A percentile compares a stretch with the other conserved stretches of the same genome.
Evolutionary conservation across 2,888 invertebrate species (phyloP).

Genomic region (Lithophane leautieri): DNA sequence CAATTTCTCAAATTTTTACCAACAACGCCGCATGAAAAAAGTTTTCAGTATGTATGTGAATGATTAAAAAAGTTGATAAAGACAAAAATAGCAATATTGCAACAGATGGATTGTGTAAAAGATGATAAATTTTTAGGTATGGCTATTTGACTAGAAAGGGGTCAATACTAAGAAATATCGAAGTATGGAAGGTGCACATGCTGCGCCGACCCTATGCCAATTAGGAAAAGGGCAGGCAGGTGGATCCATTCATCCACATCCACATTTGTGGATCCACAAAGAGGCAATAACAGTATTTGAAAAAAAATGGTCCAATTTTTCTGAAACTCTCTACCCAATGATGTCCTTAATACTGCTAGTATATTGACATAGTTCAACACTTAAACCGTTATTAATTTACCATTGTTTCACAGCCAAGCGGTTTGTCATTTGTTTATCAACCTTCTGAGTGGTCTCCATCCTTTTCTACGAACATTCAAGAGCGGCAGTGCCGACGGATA

Average conservation of each 20-base stretch:
- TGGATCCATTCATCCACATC: no score
- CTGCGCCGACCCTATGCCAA: background rate
- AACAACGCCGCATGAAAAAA: no score
- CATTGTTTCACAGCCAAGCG: slow-evolving; percentile 34
- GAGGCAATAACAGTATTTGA: background rate
- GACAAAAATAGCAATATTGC: background rate
- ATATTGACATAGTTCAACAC: background rate
- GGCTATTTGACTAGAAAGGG: no score
- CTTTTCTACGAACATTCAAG: slow-evolving; percentile 38
- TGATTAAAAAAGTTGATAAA: background rate
- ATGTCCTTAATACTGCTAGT: background rate
- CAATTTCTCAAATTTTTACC: background rate
- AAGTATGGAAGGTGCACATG: background rate
- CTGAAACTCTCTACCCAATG: background rate
- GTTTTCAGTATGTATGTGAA: no score
- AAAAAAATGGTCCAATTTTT: background rate
- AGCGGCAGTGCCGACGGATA: background rate
- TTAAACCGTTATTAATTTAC: background rate
- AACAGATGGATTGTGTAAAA: no score
- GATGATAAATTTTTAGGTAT: no score
- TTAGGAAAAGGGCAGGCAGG: background rate
- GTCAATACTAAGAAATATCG: background rate
- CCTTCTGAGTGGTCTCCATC: slow-evolving; percentile 13
- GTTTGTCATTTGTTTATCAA: slow-evolving; percentile 29
- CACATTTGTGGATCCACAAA: no score